Conservation (phyloP, 2,888 invertebrate genomes). For the Mechanitis messenoides region DNA sequence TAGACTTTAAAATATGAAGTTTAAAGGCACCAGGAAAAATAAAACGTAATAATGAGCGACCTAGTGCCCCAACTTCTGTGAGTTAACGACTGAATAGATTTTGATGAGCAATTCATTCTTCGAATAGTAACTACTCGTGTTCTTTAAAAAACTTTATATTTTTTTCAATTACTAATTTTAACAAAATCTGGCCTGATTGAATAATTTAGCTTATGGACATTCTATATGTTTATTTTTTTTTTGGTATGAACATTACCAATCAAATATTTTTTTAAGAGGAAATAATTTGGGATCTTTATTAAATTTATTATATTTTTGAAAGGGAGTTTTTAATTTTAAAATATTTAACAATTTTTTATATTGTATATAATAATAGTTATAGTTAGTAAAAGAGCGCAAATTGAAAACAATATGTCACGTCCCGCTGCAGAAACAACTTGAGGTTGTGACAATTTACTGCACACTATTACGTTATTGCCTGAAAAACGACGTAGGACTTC, state of each 20-base stretch:
- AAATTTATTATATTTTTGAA: too few relatives aligned
- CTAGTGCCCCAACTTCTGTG: neutral
- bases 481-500: neutral
- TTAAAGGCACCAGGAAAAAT: neutral
- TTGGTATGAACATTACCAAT: too few relatives aligned
- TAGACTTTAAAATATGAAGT: neutral
- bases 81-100: conserved; percentile 1
- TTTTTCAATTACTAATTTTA: neutral
- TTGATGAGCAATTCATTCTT: conserved; percentile 2
- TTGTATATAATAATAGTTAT: neutral
- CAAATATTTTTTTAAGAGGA: too few relatives aligned
- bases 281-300: too few relatives aligned
- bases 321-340: too few relatives aligned
- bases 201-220: too few relatives aligned
- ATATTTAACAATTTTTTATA: too few relatives aligned
- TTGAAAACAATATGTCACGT: conserved; percentile 35
- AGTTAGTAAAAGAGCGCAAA: conserved; percentile 18
- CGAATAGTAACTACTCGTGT: neutral
- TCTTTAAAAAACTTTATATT: neutral
- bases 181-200: too few relatives aligned
- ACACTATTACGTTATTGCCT: conserved; percentile 4
- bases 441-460: conserved; percentile 5
- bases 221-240: too few relatives aligned
- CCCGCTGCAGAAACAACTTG: conserved; percentile 9
- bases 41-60: conserved; percentile 1